Conservation (phyloP, 2,113 vertebrate species). For the Motacilla alba region DNA sequence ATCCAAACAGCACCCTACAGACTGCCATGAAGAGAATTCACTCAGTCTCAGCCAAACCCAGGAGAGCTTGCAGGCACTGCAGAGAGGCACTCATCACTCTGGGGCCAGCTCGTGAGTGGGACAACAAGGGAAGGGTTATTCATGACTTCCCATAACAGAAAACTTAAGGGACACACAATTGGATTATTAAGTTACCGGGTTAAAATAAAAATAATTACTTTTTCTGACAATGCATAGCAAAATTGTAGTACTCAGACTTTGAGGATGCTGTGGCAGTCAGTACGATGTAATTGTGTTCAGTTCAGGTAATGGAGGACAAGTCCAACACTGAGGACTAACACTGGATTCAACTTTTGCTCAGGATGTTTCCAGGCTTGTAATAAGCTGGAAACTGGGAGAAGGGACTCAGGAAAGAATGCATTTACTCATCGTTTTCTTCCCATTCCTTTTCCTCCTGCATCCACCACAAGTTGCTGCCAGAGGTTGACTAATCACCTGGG, state of each 20-base stretch:
- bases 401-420: not conserved
- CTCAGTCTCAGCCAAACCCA: not conserved
- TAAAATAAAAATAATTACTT: not conserved
- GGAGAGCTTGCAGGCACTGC: not conserved
- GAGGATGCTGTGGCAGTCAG: not conserved
- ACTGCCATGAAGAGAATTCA: not conserved
- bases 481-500: not conserved
- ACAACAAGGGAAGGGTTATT: not conserved
- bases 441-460: not conserved
- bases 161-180: not conserved
- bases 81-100: not conserved
- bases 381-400: not conserved
- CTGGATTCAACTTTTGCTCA: not conserved
- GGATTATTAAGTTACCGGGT: not conserved
- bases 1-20: not conserved
- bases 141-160: not conserved
- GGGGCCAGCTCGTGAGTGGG: rapidly evolving
- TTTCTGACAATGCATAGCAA: not conserved
- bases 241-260: not conserved
- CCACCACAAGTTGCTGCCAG: not conserved
- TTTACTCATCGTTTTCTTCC: not conserved
- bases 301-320: not conserved
- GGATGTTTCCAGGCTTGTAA: not conserved
- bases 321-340: not conserved
- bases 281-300: not conserved